Evolutionary conservation across 2,888 invertebrate genomes (phyloP).

Genomic region (Epinotia brunnichana): DNA sequence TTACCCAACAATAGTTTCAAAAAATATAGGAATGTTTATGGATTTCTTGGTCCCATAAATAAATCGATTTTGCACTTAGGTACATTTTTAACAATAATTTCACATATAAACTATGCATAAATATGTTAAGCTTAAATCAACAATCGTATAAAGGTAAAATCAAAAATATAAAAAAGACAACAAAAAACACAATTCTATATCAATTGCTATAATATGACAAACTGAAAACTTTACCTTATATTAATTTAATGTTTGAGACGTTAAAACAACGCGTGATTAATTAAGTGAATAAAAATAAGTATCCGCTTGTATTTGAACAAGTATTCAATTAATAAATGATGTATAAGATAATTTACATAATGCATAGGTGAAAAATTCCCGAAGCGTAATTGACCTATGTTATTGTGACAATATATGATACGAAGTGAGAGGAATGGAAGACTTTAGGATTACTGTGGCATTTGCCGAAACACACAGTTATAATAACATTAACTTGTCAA

Average conservation of each 20-base stretch:
- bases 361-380: not conserved
- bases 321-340: too few relatives aligned
- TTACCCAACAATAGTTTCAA: constrained; percentile 18
- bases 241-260: not conserved
- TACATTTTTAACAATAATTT: constrained; percentile 13
- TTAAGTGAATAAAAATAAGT: constrained; percentile 4
- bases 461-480: not conserved
- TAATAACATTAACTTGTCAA: too few relatives aligned
- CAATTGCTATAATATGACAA: constrained; percentile 9
- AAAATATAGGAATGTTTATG: constrained; percentile 43
- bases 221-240: constrained; percentile 4
- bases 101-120: constrained; percentile 24
- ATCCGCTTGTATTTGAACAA: not conserved
- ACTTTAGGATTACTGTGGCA: not conserved
- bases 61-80: constrained; percentile 33
- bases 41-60: constrained; percentile 35
- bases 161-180: constrained; percentile 14
- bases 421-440: not conserved
- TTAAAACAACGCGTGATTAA: not conserved
- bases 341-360: not conserved
- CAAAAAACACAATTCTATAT: constrained; percentile 12
- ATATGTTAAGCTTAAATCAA: constrained; percentile 30
- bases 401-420: not conserved
- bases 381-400: not conserved
- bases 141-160: constrained; percentile 25